phyloP scores from a whole-genome alignment of 2,888 invertebrate species.

The Erebia palarica region DNA sequence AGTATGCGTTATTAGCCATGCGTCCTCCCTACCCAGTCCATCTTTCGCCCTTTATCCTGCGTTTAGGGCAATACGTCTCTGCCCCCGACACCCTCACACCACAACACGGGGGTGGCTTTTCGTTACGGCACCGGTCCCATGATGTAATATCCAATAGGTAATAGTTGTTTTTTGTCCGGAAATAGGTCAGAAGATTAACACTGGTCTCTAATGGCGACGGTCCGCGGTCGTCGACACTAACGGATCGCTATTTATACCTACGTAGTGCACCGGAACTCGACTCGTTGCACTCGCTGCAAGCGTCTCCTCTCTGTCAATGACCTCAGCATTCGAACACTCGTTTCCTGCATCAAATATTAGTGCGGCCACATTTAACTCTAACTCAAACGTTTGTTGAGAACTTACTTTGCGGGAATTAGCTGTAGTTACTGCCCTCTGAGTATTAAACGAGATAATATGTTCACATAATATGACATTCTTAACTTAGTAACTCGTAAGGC shows the following conservation, averaged over 20 bases:
- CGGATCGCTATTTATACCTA: conserved; percentile 82
- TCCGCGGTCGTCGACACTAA: conserved; percentile 81
- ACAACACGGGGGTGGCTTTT: conserved; percentile 49
- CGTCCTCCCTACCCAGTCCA: conserved; percentile 55
- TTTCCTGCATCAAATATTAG: conserved; percentile 45
- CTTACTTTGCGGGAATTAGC: neutral
- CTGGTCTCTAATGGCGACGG: conserved; percentile 45
- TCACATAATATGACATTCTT: conserved; percentile 2
- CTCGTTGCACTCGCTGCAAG: conserved; percentile 79
- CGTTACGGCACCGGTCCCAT: conserved; percentile 45
- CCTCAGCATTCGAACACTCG: conserved; percentile 55
- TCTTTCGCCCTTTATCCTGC: conserved; percentile 49
- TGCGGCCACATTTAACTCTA: conserved; percentile 13
- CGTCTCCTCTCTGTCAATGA: conserved; percentile 79
- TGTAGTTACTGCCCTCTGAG: neutral
- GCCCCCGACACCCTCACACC: conserved; percentile 52
- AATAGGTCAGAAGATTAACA: conserved; percentile 62
- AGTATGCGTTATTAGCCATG: conserved; percentile 72
- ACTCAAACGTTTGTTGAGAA: conserved; percentile 2
- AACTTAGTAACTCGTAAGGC: conserved; percentile 16
- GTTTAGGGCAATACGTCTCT: conserved; percentile 50
- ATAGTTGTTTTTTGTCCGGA: conserved; percentile 44
- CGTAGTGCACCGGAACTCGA: conserved; percentile 79
- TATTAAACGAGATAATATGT: conserved; percentile 1
- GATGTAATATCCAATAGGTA: conserved; percentile 47